phyloP scores from a whole-genome alignment of 2,113 vertebrate genomes.

The Anser cygnoides region DNA sequence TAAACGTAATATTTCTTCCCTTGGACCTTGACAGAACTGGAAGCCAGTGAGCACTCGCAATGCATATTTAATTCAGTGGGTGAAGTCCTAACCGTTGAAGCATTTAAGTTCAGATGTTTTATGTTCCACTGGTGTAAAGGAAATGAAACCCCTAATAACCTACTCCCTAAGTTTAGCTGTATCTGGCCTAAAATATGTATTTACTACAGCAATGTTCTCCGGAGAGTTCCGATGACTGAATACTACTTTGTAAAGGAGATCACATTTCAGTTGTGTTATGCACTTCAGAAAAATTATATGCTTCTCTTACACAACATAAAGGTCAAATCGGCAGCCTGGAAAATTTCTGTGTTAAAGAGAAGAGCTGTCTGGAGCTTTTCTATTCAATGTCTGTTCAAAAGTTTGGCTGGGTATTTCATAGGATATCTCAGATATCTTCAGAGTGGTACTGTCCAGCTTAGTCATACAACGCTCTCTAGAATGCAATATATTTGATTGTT shows the following conservation, averaged over 20 bases:
- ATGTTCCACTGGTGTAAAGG: neutral
- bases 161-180: neutral
- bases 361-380: neutral
- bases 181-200: neutral
- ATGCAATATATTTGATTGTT: neutral
- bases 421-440: neutral
- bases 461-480: neutral
- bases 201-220: neutral
- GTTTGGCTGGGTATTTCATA: neutral
- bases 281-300: constrained; percentile 38
- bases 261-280: constrained; percentile 21
- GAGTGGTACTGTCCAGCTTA: neutral
- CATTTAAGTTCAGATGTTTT: neutral
- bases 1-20: neutral
- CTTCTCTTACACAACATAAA: constrained; percentile 15
- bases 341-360: neutral
- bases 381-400: neutral
- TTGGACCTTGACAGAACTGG: neutral
- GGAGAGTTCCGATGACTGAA: neutral
- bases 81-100: neutral
- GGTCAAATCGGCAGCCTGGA: constrained; percentile 48
- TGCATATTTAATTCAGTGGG: neutral
- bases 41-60: neutral
- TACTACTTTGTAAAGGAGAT: neutral
- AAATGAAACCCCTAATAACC: neutral